Conservation (phyloP, 2,113 vertebrate genomes). For the Eclectus roratus region DNA sequence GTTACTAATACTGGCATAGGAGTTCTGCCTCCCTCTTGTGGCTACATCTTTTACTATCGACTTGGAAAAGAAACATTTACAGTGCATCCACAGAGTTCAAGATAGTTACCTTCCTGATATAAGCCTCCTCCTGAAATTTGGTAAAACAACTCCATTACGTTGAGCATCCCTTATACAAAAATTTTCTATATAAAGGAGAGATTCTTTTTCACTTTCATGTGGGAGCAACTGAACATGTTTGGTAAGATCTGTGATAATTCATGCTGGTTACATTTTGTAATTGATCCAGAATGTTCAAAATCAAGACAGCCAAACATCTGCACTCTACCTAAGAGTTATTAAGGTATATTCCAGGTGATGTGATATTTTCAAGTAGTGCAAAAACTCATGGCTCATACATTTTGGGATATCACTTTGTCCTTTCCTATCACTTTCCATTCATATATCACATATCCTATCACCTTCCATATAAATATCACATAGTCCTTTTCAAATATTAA, state of each 20-base stretch:
- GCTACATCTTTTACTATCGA: not conserved
- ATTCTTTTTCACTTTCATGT: not conserved
- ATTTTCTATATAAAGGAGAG: not conserved
- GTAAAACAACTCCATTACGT: not conserved
- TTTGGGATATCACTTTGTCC: not conserved
- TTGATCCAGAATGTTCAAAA: not conserved
- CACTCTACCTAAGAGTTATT: not conserved
- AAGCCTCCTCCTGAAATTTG: not conserved
- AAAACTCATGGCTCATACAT: not conserved
- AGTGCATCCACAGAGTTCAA: not conserved
- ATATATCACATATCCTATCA: not conserved
- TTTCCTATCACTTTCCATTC: not conserved
- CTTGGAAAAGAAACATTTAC: not conserved
- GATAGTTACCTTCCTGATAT: not conserved
- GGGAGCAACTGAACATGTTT: not conserved
- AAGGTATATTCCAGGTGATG: not conserved
- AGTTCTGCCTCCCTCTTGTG: constrained; percentile 61
- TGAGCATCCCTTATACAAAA: not conserved
- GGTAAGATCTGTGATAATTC: not conserved
- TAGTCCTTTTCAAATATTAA: not conserved
- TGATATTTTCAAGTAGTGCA: not conserved
- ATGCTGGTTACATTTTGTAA: not conserved
- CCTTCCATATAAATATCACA: not conserved
- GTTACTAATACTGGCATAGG: not conserved
- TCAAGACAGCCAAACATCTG: not conserved